Evolutionary conservation across 37 sponge, comb jelly and placozoan genomes (phyloP).

Genomic region (Tethya wilhelma): DNA sequence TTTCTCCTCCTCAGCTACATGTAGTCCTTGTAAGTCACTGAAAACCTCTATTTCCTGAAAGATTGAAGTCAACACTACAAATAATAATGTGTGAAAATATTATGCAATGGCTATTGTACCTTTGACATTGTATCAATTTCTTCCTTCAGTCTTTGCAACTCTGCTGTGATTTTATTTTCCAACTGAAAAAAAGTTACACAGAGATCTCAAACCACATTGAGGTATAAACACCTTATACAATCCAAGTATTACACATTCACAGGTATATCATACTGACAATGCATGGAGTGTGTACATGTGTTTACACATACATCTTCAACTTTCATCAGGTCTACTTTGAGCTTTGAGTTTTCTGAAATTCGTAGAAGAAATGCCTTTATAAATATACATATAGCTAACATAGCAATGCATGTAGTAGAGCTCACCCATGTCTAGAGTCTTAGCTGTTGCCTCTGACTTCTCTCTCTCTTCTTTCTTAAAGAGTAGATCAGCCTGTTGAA

Average conservation of each 20-base stretch:
- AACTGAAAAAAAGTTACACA: slow-evolving; percentile 69
- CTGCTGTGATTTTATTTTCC: slow-evolving; percentile 85
- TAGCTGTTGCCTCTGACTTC: slow-evolving; percentile 81
- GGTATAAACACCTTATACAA: too few species aligned
- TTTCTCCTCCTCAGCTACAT: slow-evolving; percentile 47
- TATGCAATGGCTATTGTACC: too few species aligned
- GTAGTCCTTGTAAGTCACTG: slow-evolving; percentile 59
- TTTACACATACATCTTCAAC: slow-evolving; percentile 68
- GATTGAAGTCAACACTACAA: too few species aligned
- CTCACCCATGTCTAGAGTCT: slow-evolving; percentile 66
- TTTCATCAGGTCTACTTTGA: slow-evolving; percentile 66
- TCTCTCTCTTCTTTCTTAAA: slow-evolving; percentile 88
- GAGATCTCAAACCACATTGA: too few species aligned
- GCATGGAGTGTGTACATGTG: too few species aligned
- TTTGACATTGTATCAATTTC: slow-evolving; percentile 59
- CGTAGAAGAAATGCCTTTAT: neutral
- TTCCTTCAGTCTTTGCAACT: slow-evolving; percentile 63
- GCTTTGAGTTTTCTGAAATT: slow-evolving; percentile 56
- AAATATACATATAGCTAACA: neutral
- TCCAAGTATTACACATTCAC: neutral
- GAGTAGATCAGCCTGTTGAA: slow-evolving; percentile 73
- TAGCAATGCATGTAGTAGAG: neutral
- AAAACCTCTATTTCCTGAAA: slow-evolving; percentile 65
- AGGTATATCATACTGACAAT: neutral
- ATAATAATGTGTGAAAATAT: too few species aligned